These are phyloP conservation scores for Rhingia campestris DNA, from an alignment of 2,888 invertebrate genomes.

Conservation along the genomic window DNA sequence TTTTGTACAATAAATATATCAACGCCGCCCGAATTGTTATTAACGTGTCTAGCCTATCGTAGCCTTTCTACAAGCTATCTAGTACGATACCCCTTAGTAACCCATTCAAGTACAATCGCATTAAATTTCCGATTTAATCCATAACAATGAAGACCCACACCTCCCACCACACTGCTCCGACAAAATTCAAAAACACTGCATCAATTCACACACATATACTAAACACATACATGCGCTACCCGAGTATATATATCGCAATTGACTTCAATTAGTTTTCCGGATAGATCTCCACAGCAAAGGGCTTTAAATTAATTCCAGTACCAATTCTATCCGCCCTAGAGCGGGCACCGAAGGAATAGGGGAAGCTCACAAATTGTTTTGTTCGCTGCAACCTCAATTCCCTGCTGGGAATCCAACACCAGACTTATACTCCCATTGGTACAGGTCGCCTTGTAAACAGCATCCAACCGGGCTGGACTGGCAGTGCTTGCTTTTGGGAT, in stretches of 20 bases:
- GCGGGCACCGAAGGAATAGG: neutral
- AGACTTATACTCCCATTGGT: slow-evolving; percentile 4
- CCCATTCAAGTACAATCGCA: slow-evolving; percentile 12
- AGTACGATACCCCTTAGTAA: neutral
- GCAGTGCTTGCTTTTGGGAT: slow-evolving; percentile 67
- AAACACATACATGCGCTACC: slow-evolving; percentile 7
- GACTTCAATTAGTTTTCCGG: slow-evolving; percentile 67
- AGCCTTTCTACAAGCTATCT: neutral
- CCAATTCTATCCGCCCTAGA: slow-evolving; percentile 53
- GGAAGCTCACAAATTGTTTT: slow-evolving; percentile 55
- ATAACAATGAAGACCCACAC: neutral
- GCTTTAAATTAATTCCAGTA: slow-evolving; percentile 69
- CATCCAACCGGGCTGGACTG: neutral
- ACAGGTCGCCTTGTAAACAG: neutral
- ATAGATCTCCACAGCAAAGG: slow-evolving; percentile 51
- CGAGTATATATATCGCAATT: slow-evolving; percentile 55
- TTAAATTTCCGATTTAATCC: slow-evolving; percentile 59
- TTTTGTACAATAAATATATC: no score
- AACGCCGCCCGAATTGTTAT: no score
- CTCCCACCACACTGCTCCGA: neutral
- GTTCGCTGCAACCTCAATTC: slow-evolving; percentile 39
- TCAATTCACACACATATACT: slow-evolving; percentile 1
- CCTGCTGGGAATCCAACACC: slow-evolving; percentile 40
- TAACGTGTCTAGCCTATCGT: no score
- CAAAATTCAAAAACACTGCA: slow-evolving; percentile 50